These are phyloP conservation scores for Leptobrachium ailaonicum DNA, from an alignment of 2,113 vertebrate genomes.

Conservation along the genomic window DNA sequence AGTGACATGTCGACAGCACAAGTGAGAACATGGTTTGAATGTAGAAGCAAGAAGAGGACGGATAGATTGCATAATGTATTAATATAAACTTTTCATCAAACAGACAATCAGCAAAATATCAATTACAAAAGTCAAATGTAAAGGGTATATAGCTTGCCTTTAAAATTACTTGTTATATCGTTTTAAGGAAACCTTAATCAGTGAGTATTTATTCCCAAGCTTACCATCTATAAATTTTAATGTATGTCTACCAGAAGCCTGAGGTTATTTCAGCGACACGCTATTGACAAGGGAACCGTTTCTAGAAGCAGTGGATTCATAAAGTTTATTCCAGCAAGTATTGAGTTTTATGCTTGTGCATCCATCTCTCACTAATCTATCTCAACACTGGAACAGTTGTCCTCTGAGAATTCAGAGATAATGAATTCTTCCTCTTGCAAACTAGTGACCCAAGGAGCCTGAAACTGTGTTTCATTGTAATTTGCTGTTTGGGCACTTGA, in stretches of 20 bases:
- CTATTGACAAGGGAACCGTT: constrained; percentile 39
- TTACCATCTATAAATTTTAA: neutral
- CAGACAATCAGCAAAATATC: too few relatives aligned
- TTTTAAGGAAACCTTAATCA: neutral
- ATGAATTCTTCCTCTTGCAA: constrained; percentile 70
- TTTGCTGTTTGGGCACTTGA: constrained; percentile 66
- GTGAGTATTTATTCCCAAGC: neutral
- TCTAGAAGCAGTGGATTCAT: constrained; percentile 46
- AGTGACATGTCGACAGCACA: neutral
- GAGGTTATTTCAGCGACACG: constrained; percentile 35
- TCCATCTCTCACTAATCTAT: constrained; percentile 63
- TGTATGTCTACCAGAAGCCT: neutral
- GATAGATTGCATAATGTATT: too few relatives aligned
- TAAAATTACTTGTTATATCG: neutral
- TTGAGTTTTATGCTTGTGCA: constrained; percentile 56
- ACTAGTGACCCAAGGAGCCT: constrained; percentile 64
- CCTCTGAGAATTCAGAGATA: constrained; percentile 62
- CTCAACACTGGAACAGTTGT: constrained; percentile 59
- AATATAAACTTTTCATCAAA: too few relatives aligned
- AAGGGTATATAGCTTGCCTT: neutral
- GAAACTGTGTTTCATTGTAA: constrained; percentile 67
- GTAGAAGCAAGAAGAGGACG: neutral
- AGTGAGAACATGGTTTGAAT: neutral
- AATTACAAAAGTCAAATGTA: neutral
- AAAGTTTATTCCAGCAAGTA: constrained; percentile 56